Evolutionary conservation across 2,113 vertebrate species (phyloP).

Genomic region (Erythrocebus patas): DNA sequence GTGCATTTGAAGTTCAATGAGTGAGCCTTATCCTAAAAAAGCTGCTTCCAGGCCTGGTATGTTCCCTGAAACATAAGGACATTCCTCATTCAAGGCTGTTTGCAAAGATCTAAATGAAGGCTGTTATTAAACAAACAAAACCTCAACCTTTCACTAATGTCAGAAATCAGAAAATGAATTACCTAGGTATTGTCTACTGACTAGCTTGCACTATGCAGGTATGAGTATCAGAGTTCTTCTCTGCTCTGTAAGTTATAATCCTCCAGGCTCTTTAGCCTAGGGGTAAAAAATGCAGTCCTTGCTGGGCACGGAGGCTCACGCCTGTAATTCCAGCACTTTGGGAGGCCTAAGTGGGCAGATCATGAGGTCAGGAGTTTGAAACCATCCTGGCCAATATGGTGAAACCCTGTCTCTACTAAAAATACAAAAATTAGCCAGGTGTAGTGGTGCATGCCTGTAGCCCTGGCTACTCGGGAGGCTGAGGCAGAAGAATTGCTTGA

Average conservation of each 20-base stretch:
- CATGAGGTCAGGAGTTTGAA: too few relatives aligned
- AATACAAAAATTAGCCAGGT: too few relatives aligned
- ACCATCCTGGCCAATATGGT: too few relatives aligned
- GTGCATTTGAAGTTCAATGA: background rate
- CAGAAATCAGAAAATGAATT: background rate
- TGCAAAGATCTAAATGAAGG: conserved; percentile 8
- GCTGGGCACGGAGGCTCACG: accelerated
- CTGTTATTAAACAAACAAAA: background rate
- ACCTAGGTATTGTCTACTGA: background rate
- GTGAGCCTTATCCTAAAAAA: background rate
- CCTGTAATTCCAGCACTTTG: too few relatives aligned
- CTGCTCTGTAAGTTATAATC: background rate
- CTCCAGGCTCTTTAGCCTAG: background rate
- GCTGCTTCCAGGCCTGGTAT: background rate
- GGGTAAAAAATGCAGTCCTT: background rate
- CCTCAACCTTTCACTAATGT: background rate
- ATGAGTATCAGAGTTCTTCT: background rate
- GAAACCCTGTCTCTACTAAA: too few relatives aligned
- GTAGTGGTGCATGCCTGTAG: too few relatives aligned
- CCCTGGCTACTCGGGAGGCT: too few relatives aligned
- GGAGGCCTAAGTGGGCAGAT: too few relatives aligned
- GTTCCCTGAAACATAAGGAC: background rate
- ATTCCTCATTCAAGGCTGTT: background rate
- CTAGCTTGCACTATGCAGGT: background rate
- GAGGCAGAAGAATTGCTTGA: too few relatives aligned